Evolutionary conservation across 2,888 invertebrate genomes (phyloP).

Genomic region (Bellardia bayeri): DNA sequence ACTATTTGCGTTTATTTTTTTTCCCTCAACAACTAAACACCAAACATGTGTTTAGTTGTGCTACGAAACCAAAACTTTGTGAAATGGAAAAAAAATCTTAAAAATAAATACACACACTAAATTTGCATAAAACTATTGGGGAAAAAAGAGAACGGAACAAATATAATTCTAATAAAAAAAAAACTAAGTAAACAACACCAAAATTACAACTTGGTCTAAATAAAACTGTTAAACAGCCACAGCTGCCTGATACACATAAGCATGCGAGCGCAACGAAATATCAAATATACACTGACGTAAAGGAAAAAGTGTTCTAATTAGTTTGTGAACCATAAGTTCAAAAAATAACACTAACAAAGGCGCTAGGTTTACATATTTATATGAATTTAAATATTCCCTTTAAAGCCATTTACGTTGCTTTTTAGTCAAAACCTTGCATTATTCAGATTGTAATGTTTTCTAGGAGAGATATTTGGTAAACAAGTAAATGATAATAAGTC

Average conservation of each 20-base stretch:
- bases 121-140: conserved; percentile 4
- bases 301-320: conserved; percentile 23
- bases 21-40: neutral
- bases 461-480: too few relatives aligned
- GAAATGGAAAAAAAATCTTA: neutral
- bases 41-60: conserved; percentile 11
- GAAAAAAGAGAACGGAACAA: conserved; percentile 1
- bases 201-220: conserved; percentile 24
- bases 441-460: too few relatives aligned
- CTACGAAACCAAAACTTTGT: neutral
- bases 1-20: neutral
- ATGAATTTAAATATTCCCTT: neutral
- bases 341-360: conserved; percentile 3
- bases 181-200: conserved; percentile 8
- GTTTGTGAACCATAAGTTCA: conserved; percentile 18
- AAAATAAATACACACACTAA: conserved; percentile 2
- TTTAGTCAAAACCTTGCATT: too few relatives aligned
- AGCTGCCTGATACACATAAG: neutral
- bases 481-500: too few relatives aligned
- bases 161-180: neutral
- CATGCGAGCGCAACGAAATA: conserved; percentile 1
- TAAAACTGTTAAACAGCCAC: conserved; percentile 1
- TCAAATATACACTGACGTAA: conserved; percentile 3
- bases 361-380: too few relatives aligned
- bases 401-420: too few relatives aligned